Evolutionary conservation across 2,888 invertebrate species (phyloP).

Genomic region (Oligia strigilis): DNA sequence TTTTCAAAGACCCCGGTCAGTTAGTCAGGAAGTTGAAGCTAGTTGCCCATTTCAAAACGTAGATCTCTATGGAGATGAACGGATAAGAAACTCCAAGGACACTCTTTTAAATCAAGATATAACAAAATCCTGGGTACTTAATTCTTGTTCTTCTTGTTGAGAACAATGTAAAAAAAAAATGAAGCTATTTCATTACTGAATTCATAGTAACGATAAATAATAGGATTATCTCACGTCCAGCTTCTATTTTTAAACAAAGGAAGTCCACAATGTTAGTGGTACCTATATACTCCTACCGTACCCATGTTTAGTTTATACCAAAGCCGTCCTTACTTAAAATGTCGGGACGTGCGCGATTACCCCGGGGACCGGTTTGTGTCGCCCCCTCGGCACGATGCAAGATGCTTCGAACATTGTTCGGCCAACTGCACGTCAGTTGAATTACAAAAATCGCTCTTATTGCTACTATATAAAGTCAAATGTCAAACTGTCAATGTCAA

Average conservation of each 20-base stretch:
- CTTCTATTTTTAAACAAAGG: not conserved
- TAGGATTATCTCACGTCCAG: not conserved
- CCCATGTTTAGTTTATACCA: not conserved
- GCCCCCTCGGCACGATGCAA: conserved; percentile 16
- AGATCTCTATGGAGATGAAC: too few species aligned
- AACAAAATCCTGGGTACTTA: too few species aligned
- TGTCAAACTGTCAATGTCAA: not conserved
- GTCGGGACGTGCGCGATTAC: conserved; percentile 29
- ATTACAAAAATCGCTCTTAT: conserved; percentile 1
- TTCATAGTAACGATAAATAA: too few species aligned
- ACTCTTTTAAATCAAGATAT: too few species aligned
- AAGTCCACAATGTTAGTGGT: not conserved
- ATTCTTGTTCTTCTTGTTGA: too few species aligned
- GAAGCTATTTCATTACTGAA: too few species aligned
- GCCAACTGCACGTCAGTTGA: not conserved
- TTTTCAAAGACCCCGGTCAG: too few species aligned
- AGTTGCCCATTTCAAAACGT: too few species aligned
- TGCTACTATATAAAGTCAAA: not conserved
- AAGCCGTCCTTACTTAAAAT: conserved; percentile 27
- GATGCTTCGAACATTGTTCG: not conserved
- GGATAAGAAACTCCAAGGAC: too few species aligned
- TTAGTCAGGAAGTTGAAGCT: too few species aligned
- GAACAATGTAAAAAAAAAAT: too few species aligned
- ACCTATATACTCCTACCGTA: not conserved
- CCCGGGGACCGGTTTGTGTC: conserved; percentile 38